These are phyloP conservation scores for Beroe ovata DNA, from an alignment of 37 sponge, comb jelly and placozoan genomes.

Conservation along the genomic window DNA sequence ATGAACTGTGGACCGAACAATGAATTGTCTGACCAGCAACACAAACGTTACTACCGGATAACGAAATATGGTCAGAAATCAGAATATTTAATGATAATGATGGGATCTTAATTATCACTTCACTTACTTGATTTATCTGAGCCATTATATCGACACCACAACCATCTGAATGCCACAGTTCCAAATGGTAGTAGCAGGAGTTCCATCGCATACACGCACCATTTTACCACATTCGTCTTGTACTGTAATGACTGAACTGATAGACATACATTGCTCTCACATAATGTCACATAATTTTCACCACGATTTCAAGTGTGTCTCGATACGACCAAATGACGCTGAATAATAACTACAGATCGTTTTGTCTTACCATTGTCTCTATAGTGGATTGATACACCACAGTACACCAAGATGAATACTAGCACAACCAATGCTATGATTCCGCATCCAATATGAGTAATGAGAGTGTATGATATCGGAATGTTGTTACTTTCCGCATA, in stretches of 20 bases:
- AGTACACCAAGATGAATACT: not conserved
- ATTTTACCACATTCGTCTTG: not conserved
- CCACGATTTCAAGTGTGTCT: too few species aligned
- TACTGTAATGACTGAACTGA: not conserved
- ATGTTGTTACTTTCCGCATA: constrained; percentile 20
- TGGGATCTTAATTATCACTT: too few species aligned
- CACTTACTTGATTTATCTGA: too few species aligned
- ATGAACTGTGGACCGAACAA: too few species aligned
- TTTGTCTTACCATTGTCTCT: not conserved
- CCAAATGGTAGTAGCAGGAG: constrained; percentile 17
- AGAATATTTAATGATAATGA: not conserved
- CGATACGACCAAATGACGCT: too few species aligned
- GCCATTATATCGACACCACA: constrained; percentile 56
- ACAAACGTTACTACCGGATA: too few species aligned
- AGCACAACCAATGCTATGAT: not conserved
- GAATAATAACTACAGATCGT: too few species aligned
- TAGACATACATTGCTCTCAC: too few species aligned
- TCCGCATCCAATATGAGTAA: not conserved
- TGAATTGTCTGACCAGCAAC: too few species aligned
- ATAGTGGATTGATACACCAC: not conserved
- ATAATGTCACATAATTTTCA: too few species aligned
- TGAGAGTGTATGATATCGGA: not conserved
- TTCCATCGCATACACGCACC: constrained; percentile 25
- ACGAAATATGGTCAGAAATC: not conserved
- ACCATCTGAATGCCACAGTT: constrained; percentile 11